Percentiles rank a stretch among this genome's conserved stretches.
Conservation (phyloP, 2,113 vertebrate species). For the Cyprinus carpio region DNA sequence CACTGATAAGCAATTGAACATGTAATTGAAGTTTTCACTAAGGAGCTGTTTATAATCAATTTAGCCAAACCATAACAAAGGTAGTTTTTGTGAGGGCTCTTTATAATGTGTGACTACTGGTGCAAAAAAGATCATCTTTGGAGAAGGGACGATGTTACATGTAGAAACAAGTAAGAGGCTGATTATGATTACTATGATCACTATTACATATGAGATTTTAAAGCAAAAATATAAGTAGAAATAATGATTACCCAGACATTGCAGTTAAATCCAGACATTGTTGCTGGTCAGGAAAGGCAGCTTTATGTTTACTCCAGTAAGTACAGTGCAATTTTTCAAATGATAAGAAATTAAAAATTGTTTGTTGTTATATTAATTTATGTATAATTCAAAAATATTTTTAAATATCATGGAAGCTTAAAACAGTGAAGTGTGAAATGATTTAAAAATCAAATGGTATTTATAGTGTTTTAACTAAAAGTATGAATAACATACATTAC, state of each 20-base stretch:
- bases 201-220: no score
- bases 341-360: background rate
- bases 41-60: background rate
- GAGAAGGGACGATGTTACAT: conserved; percentile 40
- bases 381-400: background rate
- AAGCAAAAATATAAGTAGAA: no score
- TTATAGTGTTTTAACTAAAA: background rate
- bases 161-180: conserved; percentile 50
- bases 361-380: background rate
- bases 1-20: background rate
- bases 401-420: background rate
- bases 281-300: conserved; percentile 33
- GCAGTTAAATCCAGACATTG: background rate
- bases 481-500: background rate
- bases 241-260: background rate
- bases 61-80: background rate
- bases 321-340: background rate
- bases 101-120: conserved; percentile 50
- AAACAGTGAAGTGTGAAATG: background rate
- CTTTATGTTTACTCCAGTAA: conserved; percentile 43
- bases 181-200: background rate
- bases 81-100: conserved; percentile 28
- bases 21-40: background rate
- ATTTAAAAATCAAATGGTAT: background rate
- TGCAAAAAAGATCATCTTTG: conserved; percentile 48